These are phyloP conservation scores for Caenorhabditis afra DNA, from an alignment of 2,888 invertebrate genomes.

Conservation along the genomic window DNA sequence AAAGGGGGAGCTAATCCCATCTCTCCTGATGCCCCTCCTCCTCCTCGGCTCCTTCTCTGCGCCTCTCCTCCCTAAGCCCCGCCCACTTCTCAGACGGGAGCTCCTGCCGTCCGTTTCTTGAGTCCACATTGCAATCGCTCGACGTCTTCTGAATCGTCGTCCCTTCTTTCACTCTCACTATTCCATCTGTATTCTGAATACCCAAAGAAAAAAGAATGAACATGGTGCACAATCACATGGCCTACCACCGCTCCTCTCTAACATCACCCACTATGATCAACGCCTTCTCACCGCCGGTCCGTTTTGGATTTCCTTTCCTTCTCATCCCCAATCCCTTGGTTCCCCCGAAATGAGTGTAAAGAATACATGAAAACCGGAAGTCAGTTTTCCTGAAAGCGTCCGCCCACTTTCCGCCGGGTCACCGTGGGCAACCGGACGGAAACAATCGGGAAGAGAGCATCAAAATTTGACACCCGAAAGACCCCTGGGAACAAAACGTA, in stretches of 20 bases:
- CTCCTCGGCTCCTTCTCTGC: not conserved
- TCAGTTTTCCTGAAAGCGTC: slow-evolving; percentile 10
- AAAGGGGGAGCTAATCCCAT: too few relatives aligned
- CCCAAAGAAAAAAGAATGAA: slow-evolving; percentile 11
- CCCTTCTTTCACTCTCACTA: not conserved
- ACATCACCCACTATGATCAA: slow-evolving; percentile 36
- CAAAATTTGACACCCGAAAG: not conserved
- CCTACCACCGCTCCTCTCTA: slow-evolving; percentile 36
- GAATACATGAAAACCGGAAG: not conserved
- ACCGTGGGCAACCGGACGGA: not conserved
- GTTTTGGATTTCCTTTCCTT: slow-evolving; percentile 4
- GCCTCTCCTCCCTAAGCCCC: slow-evolving; percentile 4
- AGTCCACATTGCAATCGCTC: not conserved
- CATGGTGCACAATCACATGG: slow-evolving; percentile 36
- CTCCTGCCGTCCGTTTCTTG: not conserved
- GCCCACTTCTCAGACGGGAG: not conserved
- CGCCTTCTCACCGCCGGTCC: slow-evolving; percentile 30
- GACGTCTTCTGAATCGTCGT: not conserved
- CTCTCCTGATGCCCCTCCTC: too few relatives aligned
- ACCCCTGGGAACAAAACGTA: too few relatives aligned
- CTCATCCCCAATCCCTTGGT: too few relatives aligned
- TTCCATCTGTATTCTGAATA: not conserved
- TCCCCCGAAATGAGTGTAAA: too few relatives aligned
- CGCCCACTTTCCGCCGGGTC: not conserved
- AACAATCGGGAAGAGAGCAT: too few relatives aligned